Base-by-base conservation (phyloP, 2,888 invertebrate genomes). In the Meloe dianella region DNA sequence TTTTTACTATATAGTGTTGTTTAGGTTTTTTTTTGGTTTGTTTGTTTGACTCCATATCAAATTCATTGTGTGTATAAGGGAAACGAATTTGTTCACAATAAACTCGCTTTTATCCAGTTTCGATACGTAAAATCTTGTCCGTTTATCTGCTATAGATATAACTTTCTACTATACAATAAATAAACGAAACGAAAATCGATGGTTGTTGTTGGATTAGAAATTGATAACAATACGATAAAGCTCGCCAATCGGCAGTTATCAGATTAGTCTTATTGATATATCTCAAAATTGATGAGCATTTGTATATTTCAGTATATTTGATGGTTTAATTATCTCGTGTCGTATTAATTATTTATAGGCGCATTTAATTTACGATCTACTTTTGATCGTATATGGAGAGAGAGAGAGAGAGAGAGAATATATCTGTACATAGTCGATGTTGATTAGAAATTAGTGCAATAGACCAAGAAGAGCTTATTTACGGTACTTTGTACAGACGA, bases 371-470 rank as follows among this genome's bases (percentile, higher is more conserved):
- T 20, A 12, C 17, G 9, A 10, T 20, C 20, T 22, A 47, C 9
- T 47, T 20, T 47, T 47, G 47, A 47, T 47, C 20, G 7, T 47
- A 8, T 47, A 41, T n/a, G 17, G 4, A 41, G 2, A 12, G 12
- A 35, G 12, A 12, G 4, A n/a, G n/a, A n/a, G n/a, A n/a, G n/a
- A n/a, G n/a, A n/a, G n/a, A n/a, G n/a, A n/a, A n/a, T n/a, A n/a
- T 41, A 47, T 47, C 9, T 20, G 20, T 51, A 60, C 29, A 61
- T 61, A 35, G 61, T 17, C 27, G n/a, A n/a, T 51, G 59, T 59
- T 66, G 62, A 66, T 66, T 62, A 47, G 65, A 62, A 66, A 66
- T 66, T 66, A 54, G 62, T 62, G 65, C 65, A 66, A 35, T 62
- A 58, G 65, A 66, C 65, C 62, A 66, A 58, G 32, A 66, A 51